phyloP scores from a whole-genome alignment of 2,797 vertebrate species.

The Acipenser oxyrinchus region DNA sequence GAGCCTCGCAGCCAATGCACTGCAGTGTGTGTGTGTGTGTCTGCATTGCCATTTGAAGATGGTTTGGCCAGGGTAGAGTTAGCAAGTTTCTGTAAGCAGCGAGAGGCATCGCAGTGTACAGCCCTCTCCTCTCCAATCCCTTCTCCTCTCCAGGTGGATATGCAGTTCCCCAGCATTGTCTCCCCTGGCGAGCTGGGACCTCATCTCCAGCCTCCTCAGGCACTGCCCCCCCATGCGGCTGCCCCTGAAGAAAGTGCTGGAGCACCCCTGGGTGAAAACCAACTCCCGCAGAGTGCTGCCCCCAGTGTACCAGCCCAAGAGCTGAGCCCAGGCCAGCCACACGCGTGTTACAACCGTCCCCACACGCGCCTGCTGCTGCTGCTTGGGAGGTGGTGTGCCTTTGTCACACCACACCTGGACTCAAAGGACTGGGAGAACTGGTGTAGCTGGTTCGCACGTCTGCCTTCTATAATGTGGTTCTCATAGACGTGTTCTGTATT shows the following conservation, averaged over 20 bases:
- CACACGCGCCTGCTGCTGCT: no score
- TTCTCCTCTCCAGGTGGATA: conserved; percentile 61
- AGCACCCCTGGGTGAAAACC: conserved; percentile 68
- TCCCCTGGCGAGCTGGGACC: conserved; percentile 62
- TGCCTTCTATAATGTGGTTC: no score
- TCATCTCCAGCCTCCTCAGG: conserved; percentile 72
- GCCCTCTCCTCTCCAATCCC: neutral
- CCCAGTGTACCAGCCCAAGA: conserved; percentile 38
- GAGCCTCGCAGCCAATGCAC: no score
- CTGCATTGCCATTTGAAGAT: no score
- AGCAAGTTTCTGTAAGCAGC: neutral
- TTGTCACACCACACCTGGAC: no score
- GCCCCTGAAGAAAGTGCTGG: conserved; percentile 56
- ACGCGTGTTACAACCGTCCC: no score
- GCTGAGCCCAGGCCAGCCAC: neutral
- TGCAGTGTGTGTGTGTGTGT: no score
- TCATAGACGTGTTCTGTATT: no score
- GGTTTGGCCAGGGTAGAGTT: no score
- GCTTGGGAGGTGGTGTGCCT: no score
- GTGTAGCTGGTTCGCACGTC: no score
- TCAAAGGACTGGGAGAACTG: no score
- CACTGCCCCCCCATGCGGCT: conserved; percentile 65
- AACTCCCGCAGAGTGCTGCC: conserved; percentile 71
- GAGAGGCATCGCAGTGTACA: neutral
- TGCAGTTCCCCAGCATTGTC: conserved; percentile 64